Evolutionary conservation across 2,888 invertebrate genomes (phyloP), one percentile per base, ranked within the genome.

Genomic region (Drosophila picticornis): DNA sequence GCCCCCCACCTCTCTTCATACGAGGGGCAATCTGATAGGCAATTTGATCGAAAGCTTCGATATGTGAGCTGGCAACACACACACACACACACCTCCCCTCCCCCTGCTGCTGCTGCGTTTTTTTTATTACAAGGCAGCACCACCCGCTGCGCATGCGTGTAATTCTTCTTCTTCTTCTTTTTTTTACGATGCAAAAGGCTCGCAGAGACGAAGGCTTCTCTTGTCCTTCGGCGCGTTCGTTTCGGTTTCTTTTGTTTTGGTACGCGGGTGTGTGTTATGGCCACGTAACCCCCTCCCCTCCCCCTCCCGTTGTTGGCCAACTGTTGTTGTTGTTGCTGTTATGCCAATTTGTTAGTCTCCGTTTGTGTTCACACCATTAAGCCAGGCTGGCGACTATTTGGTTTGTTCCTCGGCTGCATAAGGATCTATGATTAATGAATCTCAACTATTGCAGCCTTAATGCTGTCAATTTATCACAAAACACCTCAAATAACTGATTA

Each of bases 41-140:
- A 81, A 90, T 90, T 91, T 91, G 92, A 92, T 92, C 91, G 91
- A 91, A 92, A 91, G 91, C 91, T 91, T 82, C 83, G 92, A 91
- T 91, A 91, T 84, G 76, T 72, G 75, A 75, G 80, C 62, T 63
- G 43, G 57, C 57, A 43, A 57, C 29, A 19, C 29, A 58, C 56
- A 34, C 19, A 36, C 16, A 13, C 40, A 34, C 34, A 29, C 43
- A n/a, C 36, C 52, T 36, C 40, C 51, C 51, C n/a, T 36, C 50
- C 56, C n/a, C 11, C n/a, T 10, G 25, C 9, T 16, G 59, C 43
- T 32, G 55, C 36, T 25, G 40, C 46, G 9, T 46, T 46, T 13
- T 31, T 85, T 83, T 83, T 87, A 85, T 87, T 83, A 83, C 82
- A 78, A 59, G 63, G 65, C 80, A 71, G 58, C 77, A 59, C 84